Percentiles rank a stretch among this genome's conserved stretches.
Evolutionary conservation across 2,797 vertebrate species (phyloP).

Genomic region (Cryptoblepharus egeriae): DNA sequence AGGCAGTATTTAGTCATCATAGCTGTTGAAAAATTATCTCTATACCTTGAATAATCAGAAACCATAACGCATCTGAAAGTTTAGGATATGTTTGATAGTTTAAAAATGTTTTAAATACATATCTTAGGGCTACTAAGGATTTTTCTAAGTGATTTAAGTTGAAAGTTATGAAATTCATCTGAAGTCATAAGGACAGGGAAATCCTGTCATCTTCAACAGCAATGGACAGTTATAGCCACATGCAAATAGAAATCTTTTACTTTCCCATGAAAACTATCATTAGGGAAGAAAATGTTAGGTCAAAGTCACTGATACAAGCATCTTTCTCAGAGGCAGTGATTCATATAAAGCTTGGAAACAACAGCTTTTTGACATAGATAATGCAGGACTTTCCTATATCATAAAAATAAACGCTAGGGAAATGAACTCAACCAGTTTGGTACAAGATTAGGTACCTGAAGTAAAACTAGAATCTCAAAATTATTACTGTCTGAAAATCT

Average conservation of each 20-base stretch:
- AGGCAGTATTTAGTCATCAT: background rate
- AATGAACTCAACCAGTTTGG: background rate
- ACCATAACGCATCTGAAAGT: background rate
- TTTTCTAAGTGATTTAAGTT: background rate
- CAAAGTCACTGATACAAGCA: background rate
- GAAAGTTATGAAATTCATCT: background rate
- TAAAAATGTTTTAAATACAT: background rate
- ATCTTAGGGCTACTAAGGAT: too few relatives aligned
- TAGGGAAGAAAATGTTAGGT: too few relatives aligned
- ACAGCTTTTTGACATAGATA: background rate
- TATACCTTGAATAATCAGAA: background rate
- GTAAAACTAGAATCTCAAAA: too few relatives aligned
- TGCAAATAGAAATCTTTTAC: too few relatives aligned
- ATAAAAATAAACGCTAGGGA: background rate
- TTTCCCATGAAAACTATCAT: too few relatives aligned
- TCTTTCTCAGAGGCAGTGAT: background rate
- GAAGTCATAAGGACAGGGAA: background rate
- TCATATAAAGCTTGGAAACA: background rate
- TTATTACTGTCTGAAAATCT: too few relatives aligned
- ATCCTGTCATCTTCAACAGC: too few relatives aligned
- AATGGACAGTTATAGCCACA: too few relatives aligned
- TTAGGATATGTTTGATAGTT: background rate
- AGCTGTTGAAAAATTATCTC: background rate
- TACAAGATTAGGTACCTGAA: too few relatives aligned
- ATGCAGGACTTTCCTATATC: background rate